Conservation (phyloP, 2,113 vertebrate genomes). For the Pteruthius melanotis region DNA sequence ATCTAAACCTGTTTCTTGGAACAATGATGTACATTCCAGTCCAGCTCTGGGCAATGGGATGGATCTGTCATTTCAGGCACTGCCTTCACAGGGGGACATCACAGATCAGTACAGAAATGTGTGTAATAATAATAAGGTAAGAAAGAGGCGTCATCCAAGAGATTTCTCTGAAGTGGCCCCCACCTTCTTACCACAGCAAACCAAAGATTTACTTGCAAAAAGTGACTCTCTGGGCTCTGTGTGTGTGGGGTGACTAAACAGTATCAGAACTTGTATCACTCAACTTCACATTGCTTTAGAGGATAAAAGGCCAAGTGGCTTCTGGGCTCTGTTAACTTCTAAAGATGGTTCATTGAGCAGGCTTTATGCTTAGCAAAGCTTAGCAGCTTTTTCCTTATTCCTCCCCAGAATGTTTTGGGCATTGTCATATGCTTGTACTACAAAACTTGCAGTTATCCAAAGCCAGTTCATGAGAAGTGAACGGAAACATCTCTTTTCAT, state of each 20-base stretch:
- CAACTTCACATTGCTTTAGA: neutral
- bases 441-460: conserved; percentile 1
- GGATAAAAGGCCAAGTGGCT: neutral
- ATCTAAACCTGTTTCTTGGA: neutral
- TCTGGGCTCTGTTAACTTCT: neutral
- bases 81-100: neutral
- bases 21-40: neutral
- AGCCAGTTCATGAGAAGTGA: conserved; percentile 9
- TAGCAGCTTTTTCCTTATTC: neutral
- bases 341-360: neutral
- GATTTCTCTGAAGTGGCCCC: neutral
- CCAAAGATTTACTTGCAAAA: neutral
- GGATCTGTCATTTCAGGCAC: neutral
- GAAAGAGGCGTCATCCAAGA: neutral
- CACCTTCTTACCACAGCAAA: neutral
- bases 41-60: neutral
- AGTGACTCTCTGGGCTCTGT: neutral
- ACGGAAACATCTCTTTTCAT: conserved; percentile 1
- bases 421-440: neutral
- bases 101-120: neutral
- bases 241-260: neutral
- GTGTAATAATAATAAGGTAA: neutral
- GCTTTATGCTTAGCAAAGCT: neutral
- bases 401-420: neutral
- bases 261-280: neutral